Evolutionary conservation across 2,113 vertebrate genomes (phyloP).

Genomic region (Oryzias celebensis): DNA sequence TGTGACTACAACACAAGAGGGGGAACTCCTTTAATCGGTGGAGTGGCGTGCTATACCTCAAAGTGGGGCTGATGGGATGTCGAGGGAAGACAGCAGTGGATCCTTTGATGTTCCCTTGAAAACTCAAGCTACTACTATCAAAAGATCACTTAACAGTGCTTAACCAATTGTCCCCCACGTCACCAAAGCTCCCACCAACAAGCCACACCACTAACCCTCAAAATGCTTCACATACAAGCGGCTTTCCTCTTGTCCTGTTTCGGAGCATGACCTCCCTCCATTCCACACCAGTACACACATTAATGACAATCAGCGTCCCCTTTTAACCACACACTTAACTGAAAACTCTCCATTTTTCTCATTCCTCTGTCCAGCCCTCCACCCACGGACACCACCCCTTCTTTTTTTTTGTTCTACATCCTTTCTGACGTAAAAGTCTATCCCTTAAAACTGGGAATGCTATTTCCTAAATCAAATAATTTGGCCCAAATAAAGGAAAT

Average conservation of each 20-base stretch:
- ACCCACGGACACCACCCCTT: conserved; percentile 5
- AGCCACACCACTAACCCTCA: conserved; percentile 37
- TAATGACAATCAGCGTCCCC: conserved; percentile 36
- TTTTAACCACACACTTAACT: conserved; percentile 16
- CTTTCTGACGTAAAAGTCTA: conserved; percentile 62
- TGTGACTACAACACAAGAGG: conserved; percentile 24
- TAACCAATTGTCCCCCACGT: conserved; percentile 46
- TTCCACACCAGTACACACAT: conserved; percentile 24
- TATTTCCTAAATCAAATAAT: conserved; percentile 63
- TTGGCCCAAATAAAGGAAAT: conserved; percentile 62
- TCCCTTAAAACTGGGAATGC: conserved; percentile 44
- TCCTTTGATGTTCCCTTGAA: conserved; percentile 39
- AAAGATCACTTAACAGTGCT: conserved; percentile 36
- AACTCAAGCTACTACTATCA: conserved; percentile 33
- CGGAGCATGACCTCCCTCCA: conserved; percentile 37
- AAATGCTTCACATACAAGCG: conserved; percentile 55
- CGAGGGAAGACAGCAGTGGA: conserved; percentile 32
- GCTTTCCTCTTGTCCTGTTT: conserved; percentile 32
- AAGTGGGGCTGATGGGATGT: conserved; percentile 43
- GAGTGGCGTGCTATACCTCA: conserved; percentile 52
- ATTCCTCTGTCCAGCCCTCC: conserved; percentile 16
- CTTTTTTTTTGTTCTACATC: conserved; percentile 15
- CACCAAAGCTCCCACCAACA: conserved; percentile 32
- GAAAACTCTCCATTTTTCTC: conserved; percentile 39
- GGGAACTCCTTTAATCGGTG: conserved; percentile 24